These are phyloP conservation scores for Lampropteryx suffumata DNA, from an alignment of 2,888 invertebrate species.

Conservation along the genomic window DNA sequence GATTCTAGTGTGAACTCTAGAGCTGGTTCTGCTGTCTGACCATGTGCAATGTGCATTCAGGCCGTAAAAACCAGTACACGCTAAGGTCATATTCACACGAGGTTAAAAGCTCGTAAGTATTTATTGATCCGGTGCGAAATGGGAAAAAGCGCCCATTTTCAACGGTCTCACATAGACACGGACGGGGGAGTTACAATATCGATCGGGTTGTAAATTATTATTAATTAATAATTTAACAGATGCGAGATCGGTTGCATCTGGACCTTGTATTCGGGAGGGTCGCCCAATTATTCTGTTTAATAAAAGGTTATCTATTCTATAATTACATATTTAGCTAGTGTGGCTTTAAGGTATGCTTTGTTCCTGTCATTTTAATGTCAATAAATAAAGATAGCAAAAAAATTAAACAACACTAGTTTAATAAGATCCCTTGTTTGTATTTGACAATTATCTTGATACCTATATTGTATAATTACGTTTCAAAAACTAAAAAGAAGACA, in stretches of 20 bases:
- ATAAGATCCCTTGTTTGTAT: too few species aligned
- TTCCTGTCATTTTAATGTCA: too few species aligned
- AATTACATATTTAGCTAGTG: too few species aligned
- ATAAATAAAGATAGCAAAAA: too few species aligned
- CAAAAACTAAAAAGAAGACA: too few species aligned
- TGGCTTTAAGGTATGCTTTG: too few species aligned
- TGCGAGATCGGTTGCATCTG: constrained; percentile 30
- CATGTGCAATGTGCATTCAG: constrained; percentile 22
- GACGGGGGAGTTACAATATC: constrained; percentile 37
- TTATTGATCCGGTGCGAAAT: constrained; percentile 71
- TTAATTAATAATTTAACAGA: constrained; percentile 41
- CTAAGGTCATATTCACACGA: constrained; percentile 70
- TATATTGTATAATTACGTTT: too few species aligned
- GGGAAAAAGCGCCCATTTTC: constrained; percentile 58
- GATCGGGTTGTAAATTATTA: constrained; percentile 35
- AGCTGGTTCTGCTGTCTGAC: constrained; percentile 28
- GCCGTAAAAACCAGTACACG: constrained; percentile 39
- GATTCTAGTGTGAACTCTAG: constrained; percentile 8
- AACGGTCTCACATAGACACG: constrained; percentile 32
- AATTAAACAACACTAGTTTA: too few species aligned
- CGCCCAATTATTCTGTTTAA: too few species aligned
- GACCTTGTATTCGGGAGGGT: too few species aligned
- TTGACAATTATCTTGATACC: too few species aligned
- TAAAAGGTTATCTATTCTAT: too few species aligned
- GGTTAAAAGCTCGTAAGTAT: constrained; percentile 56